A percentile compares a stretch with the other conserved stretches of the same genome.
Evolutionary conservation across 1,140 invertebrate species (phyloP).

Genomic region (Eubasilissa regina): DNA sequence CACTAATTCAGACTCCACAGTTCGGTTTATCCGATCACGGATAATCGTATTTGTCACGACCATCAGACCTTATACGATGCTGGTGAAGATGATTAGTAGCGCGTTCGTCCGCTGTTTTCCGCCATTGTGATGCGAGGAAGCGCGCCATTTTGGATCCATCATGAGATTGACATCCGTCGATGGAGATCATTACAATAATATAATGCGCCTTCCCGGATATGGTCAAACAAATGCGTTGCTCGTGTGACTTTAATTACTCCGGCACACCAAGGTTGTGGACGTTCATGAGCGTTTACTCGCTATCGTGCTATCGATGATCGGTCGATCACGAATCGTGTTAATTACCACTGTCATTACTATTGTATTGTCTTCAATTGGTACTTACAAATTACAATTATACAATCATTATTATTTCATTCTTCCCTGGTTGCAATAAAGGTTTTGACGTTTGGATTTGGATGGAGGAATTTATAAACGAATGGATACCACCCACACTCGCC

Average conservation of each 20-base stretch:
- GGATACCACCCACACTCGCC: too few relatives aligned
- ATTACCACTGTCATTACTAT: not conserved
- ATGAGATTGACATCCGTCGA: conserved; percentile 45
- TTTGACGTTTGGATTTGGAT: too few relatives aligned
- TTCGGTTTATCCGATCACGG: not conserved
- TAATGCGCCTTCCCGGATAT: conserved; percentile 34
- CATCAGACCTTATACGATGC: not conserved
- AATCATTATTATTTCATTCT: too few relatives aligned
- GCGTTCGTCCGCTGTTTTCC: not conserved
- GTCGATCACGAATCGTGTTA: not conserved
- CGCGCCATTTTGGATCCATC: conserved; percentile 41
- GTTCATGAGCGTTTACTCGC: not conserved
- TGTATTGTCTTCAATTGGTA: conserved; percentile 1
- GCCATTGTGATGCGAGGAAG: conserved; percentile 49
- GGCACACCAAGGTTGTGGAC: not conserved
- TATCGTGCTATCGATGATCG: not conserved
- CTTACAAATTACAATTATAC: too few relatives aligned
- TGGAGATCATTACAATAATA: conserved; percentile 39
- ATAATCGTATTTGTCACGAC: not conserved
- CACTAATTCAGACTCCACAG: not conserved
- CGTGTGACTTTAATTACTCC: conserved; percentile 23
- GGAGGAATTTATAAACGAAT: too few relatives aligned
- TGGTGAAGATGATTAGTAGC: conserved; percentile 19
- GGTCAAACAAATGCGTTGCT: conserved; percentile 1
- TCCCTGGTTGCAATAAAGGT: too few relatives aligned